Conservation (phyloP, 2,888 invertebrate genomes). For the Desoria tigrina region DNA sequence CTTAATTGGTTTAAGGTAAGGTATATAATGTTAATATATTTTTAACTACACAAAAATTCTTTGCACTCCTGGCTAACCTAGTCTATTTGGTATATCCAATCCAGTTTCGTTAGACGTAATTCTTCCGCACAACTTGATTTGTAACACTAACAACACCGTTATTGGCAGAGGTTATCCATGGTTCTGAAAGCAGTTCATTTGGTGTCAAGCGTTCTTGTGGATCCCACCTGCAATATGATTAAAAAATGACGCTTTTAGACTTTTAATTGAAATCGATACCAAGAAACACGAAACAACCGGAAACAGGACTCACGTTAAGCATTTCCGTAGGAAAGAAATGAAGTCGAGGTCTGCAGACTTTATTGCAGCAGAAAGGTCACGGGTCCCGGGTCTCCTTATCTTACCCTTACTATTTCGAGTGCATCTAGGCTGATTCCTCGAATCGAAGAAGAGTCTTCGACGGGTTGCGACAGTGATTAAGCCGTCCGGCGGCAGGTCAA, state of each 20-base stretch:
- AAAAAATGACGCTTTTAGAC: background rate
- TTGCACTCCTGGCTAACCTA: constrained; percentile 11
- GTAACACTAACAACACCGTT: constrained; percentile 25
- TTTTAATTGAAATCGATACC: too few relatives aligned
- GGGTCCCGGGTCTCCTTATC: constrained; percentile 73
- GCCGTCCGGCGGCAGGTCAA: constrained; percentile 85
- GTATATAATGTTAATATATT: background rate
- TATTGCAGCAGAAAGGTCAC: constrained; percentile 57
- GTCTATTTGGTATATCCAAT: constrained; percentile 3
- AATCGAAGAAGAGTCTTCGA: constrained; percentile 57
- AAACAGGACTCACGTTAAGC: constrained; percentile 53
- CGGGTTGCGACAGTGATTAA: constrained; percentile 65
- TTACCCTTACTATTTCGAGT: constrained; percentile 92
- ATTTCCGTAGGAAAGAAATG: constrained; percentile 51
- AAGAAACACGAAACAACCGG: too few relatives aligned
- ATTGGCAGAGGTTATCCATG: constrained; percentile 50
- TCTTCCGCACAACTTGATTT: constrained; percentile 47
- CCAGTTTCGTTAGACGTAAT: constrained; percentile 43
- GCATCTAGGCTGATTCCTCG: constrained; percentile 85
- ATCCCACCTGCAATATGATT: constrained; percentile 73
- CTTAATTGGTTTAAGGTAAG: background rate
- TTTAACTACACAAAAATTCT: background rate
- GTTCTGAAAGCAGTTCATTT: constrained; percentile 66
- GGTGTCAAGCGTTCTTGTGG: constrained; percentile 87
- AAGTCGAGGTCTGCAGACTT: constrained; percentile 60